Evolutionary conservation across 2,113 vertebrate genomes (phyloP), one percentile per base, ranked within the genome.

Genomic region (Cynopterus brachyotis): DNA sequence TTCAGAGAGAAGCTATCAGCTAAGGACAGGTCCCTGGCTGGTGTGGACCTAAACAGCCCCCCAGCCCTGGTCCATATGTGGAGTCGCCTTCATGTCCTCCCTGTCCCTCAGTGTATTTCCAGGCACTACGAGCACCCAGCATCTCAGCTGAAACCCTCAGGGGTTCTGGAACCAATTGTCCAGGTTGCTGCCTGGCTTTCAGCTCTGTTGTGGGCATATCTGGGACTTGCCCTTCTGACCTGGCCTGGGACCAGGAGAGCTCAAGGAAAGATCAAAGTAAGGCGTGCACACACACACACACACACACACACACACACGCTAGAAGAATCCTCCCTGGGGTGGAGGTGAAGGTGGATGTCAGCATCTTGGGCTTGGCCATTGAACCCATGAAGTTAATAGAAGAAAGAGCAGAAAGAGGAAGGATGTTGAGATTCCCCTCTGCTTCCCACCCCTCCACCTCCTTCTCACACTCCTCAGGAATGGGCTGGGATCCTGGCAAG

Each of bases 381-480:
- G 50, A 90, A 16, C 19, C 17, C 35, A 73, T 26, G 2, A 1
- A 78, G 16, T 40, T 64, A 53, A 45, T 3, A 62, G 95, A 19
- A 82, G n/a, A 73, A 42, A 55, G 30, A 62, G 50, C 3, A 47
- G 32, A 75, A 62, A 59, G n/a, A 17, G 17, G 19, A 22, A 24
- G 47, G 26, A 9, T 32, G 19, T 22, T 37, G 69, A 47, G 57
- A 35, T 32, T 81, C 3, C 32, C 69, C 35, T 90, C 40, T 83
- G 55, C 1, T 32, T 37, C 24, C 15, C 4, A 0, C 20, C 15
- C 64, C 47, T 79, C 19, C 0, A 11, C 8, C 10, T 7, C 7
- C 12, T 64, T n/a, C 35, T 28, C 64, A 2, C 0, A 5, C 3
- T 15, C 17, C 4, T 72, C 17, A 32, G 30, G 35, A 32, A n/a